Conservation (phyloP, 2,888 invertebrate species). For the Aradus depressus region DNA sequence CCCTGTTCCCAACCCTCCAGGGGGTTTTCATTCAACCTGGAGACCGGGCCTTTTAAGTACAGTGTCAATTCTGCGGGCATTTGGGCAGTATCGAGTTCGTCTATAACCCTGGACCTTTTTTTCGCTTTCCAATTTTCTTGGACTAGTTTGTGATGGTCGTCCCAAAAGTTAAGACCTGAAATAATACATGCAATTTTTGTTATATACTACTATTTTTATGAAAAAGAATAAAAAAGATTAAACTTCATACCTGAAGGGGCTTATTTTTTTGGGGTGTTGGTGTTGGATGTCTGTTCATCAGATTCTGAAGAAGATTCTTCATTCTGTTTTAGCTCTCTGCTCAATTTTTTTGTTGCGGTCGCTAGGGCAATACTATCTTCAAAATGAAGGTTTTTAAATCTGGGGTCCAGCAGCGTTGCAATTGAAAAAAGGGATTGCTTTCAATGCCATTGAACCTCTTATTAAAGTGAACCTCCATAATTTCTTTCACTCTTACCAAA, state of each 20-base stretch:
- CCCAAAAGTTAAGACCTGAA: conserved; percentile 1
- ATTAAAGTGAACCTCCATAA: neutral
- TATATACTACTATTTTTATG: neutral
- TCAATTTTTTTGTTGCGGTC: conserved; percentile 1
- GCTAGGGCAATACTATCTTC: conserved; percentile 7
- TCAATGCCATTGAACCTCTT: conserved; percentile 10
- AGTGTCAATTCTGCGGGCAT: conserved; percentile 2
- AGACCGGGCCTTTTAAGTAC: conserved; percentile 3
- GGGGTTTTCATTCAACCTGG: neutral
- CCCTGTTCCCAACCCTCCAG: neutral
- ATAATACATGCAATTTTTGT: neutral
- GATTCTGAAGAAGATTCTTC: neutral
- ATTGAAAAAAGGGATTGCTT: conserved; percentile 4
- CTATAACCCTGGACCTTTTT: neutral
- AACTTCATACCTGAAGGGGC: too few species aligned
- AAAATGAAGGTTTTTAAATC: conserved; percentile 7
- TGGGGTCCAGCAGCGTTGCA: conserved; percentile 9
- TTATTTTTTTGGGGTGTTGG: too few species aligned
- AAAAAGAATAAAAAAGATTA: neutral
- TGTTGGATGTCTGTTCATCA: neutral
- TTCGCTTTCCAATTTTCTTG: neutral
- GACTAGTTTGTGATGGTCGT: conserved; percentile 2
- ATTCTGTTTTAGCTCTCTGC: conserved; percentile 1
- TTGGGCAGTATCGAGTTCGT: neutral
- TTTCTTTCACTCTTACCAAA: conserved; percentile 5